Conservation (phyloP, 2,888 invertebrate genomes). For the Escarpia spicata region DNA sequence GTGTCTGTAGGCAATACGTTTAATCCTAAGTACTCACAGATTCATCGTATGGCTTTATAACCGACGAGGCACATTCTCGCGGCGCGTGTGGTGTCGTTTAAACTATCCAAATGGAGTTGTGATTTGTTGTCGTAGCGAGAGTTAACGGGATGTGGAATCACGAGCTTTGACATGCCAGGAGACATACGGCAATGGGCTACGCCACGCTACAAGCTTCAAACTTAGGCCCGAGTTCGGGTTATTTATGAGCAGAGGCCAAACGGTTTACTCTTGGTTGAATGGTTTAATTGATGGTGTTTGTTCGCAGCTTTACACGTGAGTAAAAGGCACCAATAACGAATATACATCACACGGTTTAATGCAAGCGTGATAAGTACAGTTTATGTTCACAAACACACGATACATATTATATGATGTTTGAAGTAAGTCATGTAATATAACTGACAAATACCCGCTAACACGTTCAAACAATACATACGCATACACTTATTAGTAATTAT, state of each 20-base stretch:
- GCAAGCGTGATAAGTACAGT: neutral
- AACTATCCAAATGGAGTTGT: neutral
- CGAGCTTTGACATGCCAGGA: neutral
- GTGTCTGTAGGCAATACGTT: constrained; percentile 1
- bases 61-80: neutral
- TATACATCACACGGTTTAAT: neutral
- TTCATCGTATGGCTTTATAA: constrained; percentile 5
- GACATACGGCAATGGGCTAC: neutral
- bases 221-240: neutral
- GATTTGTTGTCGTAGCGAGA: neutral
- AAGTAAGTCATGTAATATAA: too few relatives aligned
- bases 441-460: neutral
- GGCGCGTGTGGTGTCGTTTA: neutral
- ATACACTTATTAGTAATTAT: neutral
- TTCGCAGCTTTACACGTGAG: neutral
- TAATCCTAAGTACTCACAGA: constrained; percentile 10
- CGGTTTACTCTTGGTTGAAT: neutral
- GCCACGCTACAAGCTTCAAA: neutral
- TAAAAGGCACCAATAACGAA: neutral
- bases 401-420: too few relatives aligned
- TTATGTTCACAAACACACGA: too few relatives aligned
- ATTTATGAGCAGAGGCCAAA: constrained; percentile 1
- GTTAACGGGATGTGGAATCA: neutral
- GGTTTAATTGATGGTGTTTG: neutral
- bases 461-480: neutral